Percentiles rank a stretch among this genome's conserved stretches.
Conservation (phyloP, 2,113 vertebrate genomes). For the Centropristis striata region DNA sequence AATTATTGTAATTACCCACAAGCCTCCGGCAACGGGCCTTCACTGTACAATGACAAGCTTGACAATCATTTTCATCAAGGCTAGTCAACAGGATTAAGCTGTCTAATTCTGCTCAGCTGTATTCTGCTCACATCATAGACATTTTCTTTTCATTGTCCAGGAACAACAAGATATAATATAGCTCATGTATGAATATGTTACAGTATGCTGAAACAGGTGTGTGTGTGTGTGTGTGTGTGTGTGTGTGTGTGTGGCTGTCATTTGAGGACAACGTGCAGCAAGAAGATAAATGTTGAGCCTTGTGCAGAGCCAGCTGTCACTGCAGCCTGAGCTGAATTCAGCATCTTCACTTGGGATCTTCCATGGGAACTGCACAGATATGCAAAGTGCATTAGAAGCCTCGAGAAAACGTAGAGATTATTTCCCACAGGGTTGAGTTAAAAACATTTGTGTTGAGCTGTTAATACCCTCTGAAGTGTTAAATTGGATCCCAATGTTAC, state of each 20-base stretch:
- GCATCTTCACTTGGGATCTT: conserved; percentile 4
- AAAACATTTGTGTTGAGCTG: conserved; percentile 36
- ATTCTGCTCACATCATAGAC: background rate
- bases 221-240: too few species aligned
- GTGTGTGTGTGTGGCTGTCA: conserved; percentile 2
- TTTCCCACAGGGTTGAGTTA: conserved; percentile 8
- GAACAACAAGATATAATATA: background rate
- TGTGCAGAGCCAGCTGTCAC: conserved; percentile 30
- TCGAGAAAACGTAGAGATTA: conserved; percentile 16
- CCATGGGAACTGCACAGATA: conserved; percentile 14
- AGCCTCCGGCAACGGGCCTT: conserved; percentile 1
- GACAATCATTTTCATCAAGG: conserved; percentile 28
- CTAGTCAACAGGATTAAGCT: conserved; percentile 21
- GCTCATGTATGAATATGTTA: background rate
- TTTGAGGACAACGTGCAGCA: background rate
- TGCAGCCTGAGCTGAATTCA: conserved; percentile 23
- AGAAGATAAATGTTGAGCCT: conserved; percentile 24
- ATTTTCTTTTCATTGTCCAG: background rate
- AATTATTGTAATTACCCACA: conserved; percentile 10
- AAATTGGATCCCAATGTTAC: conserved; percentile 33
- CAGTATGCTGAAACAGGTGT: conserved; percentile 1
- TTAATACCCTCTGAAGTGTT: conserved; percentile 50
- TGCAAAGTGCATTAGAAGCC: conserved; percentile 12
- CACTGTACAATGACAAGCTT: background rate
- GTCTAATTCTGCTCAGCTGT: background rate